Evolutionary conservation across 2,888 invertebrate species (phyloP).

Genomic region (Stenchaetothrips biformis): DNA sequence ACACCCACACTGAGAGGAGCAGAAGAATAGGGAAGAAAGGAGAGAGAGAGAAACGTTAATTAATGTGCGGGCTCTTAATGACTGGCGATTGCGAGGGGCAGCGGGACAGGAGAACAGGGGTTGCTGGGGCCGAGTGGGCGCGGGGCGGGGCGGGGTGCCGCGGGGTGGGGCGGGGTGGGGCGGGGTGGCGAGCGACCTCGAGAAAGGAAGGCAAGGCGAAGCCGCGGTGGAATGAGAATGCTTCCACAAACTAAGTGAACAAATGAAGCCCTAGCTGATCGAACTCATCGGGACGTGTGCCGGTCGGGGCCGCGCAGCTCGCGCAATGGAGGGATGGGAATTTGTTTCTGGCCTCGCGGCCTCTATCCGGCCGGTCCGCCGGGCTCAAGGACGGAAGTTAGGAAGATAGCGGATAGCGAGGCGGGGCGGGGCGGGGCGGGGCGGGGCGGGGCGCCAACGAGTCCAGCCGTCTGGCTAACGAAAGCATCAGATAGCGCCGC

Average conservation of each 20-base stretch:
- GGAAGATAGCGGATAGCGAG: neutral
- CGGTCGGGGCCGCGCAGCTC: neutral
- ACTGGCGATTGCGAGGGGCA: constrained; percentile 17
- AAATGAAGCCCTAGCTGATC: constrained; percentile 10
- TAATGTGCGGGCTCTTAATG: constrained; percentile 24
- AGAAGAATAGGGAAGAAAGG: constrained; percentile 1
- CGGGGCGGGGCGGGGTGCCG: no score
- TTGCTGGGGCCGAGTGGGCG: no score
- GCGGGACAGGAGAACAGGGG: neutral
- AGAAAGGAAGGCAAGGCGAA: neutral
- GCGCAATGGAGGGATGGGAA: neutral
- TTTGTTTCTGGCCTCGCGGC: neutral
- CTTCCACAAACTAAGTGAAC: constrained; percentile 18
- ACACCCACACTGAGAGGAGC: neutral
- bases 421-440: neutral
- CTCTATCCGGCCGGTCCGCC: neutral
- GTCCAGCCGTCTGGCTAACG: constrained; percentile 24
- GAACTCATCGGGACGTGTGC: neutral
- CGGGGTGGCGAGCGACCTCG: neutral
- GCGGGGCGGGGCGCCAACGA: neutral
- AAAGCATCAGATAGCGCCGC: constrained; percentile 22
- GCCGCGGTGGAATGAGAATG: constrained; percentile 5
- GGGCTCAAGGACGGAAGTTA: neutral
- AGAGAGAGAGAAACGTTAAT: constrained; percentile 4
- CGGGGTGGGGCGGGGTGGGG: no score